Conservation (phyloP, 2,797 vertebrate species). For the Petrocephalus sullivani region DNA sequence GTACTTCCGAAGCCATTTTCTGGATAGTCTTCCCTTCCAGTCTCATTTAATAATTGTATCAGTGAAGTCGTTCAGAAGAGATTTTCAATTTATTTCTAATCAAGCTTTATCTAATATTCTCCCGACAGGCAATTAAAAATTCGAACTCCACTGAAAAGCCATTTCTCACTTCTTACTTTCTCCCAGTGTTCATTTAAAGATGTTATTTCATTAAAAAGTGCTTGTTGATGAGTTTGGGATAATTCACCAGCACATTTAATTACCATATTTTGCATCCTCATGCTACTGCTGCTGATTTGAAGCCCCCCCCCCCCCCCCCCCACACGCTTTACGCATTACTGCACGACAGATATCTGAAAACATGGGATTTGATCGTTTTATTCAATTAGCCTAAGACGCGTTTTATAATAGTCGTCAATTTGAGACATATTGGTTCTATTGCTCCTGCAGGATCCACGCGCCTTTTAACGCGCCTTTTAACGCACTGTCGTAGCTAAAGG, state of each 20-base stretch:
- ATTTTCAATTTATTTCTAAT: conserved; percentile 79
- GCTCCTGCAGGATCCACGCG: too few species aligned
- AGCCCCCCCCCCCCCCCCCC: background rate
- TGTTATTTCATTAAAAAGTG: conserved; percentile 75
- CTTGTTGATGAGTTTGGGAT: conserved; percentile 69
- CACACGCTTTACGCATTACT: background rate
- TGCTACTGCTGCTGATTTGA: conserved; percentile 9
- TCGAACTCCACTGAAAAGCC: conserved; percentile 68
- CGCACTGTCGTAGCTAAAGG: background rate
- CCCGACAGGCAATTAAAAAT: conserved; percentile 75
- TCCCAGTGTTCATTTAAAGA: conserved; percentile 66
- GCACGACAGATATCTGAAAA: conserved; percentile 21
- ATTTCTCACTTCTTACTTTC: conserved; percentile 72
- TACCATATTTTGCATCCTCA: conserved; percentile 50
- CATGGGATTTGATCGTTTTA: conserved; percentile 8
- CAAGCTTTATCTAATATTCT: conserved; percentile 77
- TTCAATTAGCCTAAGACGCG: conserved; percentile 24
- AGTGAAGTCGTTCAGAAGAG: conserved; percentile 65
- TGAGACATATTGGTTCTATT: background rate
- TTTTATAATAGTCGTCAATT: conserved; percentile 14
- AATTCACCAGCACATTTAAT: conserved; percentile 66
- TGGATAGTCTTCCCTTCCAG: conserved; percentile 44
- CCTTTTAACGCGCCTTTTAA: background rate
- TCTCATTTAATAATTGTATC: conserved; percentile 62
- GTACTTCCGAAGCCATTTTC: conserved; percentile 35